Conservation (phyloP, 2,888 invertebrate species). For the Dryomyza anilis region DNA sequence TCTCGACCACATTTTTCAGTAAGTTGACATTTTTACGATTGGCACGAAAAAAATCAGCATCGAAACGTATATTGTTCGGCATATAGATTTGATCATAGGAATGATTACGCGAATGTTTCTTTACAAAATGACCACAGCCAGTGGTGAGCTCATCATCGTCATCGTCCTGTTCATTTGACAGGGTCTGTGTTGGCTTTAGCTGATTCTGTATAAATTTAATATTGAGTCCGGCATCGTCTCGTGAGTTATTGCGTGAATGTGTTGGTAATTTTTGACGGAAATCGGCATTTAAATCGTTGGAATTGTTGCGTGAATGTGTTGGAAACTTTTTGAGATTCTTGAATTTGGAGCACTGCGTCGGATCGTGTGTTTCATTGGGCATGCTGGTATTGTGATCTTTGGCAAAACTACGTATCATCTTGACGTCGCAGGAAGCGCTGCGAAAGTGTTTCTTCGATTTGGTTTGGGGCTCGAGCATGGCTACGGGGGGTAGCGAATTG, state of each 20-base stretch:
- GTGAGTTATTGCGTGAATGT: constrained; percentile 55
- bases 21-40: constrained; percentile 55
- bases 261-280: constrained; percentile 51
- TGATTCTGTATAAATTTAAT: constrained; percentile 61
- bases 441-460: constrained; percentile 61
- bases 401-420: constrained; percentile 60
- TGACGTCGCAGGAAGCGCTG: constrained; percentile 61
- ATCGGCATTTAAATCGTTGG: constrained; percentile 58
- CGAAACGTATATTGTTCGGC: constrained; percentile 61
- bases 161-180: constrained; percentile 49
- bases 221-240: constrained; percentile 54
- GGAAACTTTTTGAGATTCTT: constrained; percentile 57
- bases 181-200: constrained; percentile 48
- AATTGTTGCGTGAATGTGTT: constrained; percentile 61
- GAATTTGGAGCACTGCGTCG: constrained; percentile 46
- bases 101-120: constrained; percentile 61
- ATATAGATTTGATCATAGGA: constrained; percentile 62
- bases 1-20: constrained; percentile 56
- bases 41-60: constrained; percentile 57
- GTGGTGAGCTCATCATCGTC: constrained; percentile 57
- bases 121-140: constrained; percentile 57
- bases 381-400: constrained; percentile 51
- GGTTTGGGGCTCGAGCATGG: constrained; percentile 50
- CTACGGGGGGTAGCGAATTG: constrained; percentile 41
- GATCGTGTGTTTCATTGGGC: constrained; percentile 31